These are phyloP conservation scores for Polypedilum vanderplanki DNA, from an alignment of 1,140 invertebrate genomes.

Conservation along the genomic window DNA sequence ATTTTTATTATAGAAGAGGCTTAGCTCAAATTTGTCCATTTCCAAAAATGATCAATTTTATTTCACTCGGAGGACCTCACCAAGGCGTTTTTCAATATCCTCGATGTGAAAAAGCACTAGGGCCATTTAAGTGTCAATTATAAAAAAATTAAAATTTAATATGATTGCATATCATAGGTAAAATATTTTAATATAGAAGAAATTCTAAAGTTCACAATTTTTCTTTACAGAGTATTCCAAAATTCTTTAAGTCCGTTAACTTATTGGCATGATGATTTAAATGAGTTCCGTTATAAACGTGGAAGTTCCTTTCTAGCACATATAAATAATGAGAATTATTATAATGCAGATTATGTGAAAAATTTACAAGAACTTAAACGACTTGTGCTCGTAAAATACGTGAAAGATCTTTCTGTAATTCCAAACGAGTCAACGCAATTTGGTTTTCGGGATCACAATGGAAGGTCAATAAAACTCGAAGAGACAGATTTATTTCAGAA, in stretches of 20 bases:
- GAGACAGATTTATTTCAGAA: slow-evolving; percentile 55
- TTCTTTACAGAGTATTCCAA: slow-evolving; percentile 66
- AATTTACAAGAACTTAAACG: slow-evolving; percentile 73
- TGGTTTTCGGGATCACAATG: slow-evolving; percentile 72
- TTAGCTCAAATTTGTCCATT: slow-evolving; percentile 85
- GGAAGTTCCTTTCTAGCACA: slow-evolving; percentile 87
- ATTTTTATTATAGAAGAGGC: slow-evolving; percentile 53
- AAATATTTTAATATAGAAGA: not conserved
- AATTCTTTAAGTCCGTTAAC: slow-evolving; percentile 81
- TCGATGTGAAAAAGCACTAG: slow-evolving; percentile 56
- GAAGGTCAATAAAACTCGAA: slow-evolving; percentile 52
- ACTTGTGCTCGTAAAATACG: slow-evolving; percentile 89
- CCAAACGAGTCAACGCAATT: slow-evolving; percentile 90
- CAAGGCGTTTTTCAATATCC: slow-evolving; percentile 58
- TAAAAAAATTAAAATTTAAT: slow-evolving; percentile 37
- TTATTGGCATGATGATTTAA: slow-evolving; percentile 96
- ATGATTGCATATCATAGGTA: not conserved
- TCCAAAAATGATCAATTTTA: slow-evolving; percentile 77
- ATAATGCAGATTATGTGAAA: slow-evolving; percentile 58
- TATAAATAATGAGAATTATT: slow-evolving; percentile 84
- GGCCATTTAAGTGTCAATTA: slow-evolving; percentile 66
- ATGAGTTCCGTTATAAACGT: slow-evolving; percentile 68
- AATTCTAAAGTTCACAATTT: not conserved
- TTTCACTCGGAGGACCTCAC: slow-evolving; percentile 94
- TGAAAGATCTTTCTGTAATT: slow-evolving; percentile 84